A percentile compares a stretch with the other conserved stretches of the same genome.
These are phyloP conservation scores for Philaethria dido DNA, from an alignment of 2,888 invertebrate genomes.

Conservation along the genomic window DNA sequence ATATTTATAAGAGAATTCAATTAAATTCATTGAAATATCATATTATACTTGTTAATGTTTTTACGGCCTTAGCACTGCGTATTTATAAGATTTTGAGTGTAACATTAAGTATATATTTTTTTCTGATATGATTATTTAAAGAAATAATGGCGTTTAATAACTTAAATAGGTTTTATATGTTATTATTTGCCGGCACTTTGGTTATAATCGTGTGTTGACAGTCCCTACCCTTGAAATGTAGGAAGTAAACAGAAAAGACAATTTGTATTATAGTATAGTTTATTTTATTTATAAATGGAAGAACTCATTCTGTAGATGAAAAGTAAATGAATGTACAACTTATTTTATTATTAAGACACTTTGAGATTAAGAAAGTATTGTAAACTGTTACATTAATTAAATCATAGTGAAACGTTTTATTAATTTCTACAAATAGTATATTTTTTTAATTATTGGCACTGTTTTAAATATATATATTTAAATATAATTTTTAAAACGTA, in stretches of 20 bases:
- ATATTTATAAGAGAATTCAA: not conserved
- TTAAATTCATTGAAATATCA: constrained; percentile 17
- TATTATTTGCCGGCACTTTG: constrained; percentile 66
- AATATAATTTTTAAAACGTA: no score
- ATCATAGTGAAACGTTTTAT: not conserved
- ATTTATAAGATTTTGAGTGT: constrained; percentile 32
- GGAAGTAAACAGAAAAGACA: constrained; percentile 17
- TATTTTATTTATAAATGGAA: constrained; percentile 11
- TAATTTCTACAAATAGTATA: not conserved
- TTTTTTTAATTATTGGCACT: not conserved
- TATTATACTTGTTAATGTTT: constrained; percentile 28
- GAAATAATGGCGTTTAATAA: constrained; percentile 1
- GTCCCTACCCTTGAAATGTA: constrained; percentile 59
- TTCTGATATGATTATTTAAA: not conserved
- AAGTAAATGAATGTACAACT: not conserved
- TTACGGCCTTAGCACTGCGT: constrained; percentile 35
- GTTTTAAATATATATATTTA: not conserved
- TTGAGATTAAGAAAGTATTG: not conserved
- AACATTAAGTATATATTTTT: constrained; percentile 24
- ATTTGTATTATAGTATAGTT: not conserved
- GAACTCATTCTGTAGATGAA: not conserved
- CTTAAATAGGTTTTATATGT: constrained; percentile 27
- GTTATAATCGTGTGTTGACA: constrained; percentile 69
- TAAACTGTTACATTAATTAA: not conserved
- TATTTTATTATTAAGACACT: not conserved